Base-by-base conservation (phyloP, 23 tunicate genomes). In the Phallusia fumigata region DNA sequence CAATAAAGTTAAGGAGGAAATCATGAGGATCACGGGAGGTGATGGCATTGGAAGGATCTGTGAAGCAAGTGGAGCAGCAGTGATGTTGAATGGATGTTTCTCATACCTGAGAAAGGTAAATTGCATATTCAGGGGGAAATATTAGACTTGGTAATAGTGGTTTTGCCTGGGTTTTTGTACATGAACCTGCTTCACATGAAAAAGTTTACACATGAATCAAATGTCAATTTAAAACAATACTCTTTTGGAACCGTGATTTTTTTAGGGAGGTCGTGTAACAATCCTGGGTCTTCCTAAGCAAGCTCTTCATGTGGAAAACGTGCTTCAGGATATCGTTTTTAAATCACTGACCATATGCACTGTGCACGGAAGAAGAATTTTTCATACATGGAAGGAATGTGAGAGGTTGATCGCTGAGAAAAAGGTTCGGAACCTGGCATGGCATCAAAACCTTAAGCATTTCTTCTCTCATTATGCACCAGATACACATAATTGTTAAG, bases 371-470 rank as follows among this genome's bases (percentile, higher is more conserved):
- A 84, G 99, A 82, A 88, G 96, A 79, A 96, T 96, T 26, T 96
- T 96, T 50, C 96, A 91, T 36, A 96, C 96, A 19, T 96, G 99
- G 99, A 82, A 90, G 32, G 96, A 96, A 78, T 96, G 99, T 74
- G 99, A 96, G 51, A 80, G 81, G 32, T 78, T 96, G 50, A 91
- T 96, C 36, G 90, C 87, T 34, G 88, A 85, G 51, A 77, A 77
- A 74, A 95, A 86, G 75, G 99, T 86, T n/a, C n/a, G n/a, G 26
- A 24, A 52, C 31, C 33, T 30, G 24, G 18, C 34, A 19, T 22
- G 5, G 47, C 47, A 3, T 5, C 10, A 10, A 40, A 40, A 3
- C 47, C 10, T 40, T 40, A 3, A 10, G 8, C 47, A 40, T 10
- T 10, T n/a, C n/a, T n/a, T n/a, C n/a, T n/a, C n/a, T n/a, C n/a